Evolutionary conservation across 2,888 invertebrate genomes (phyloP).

Genomic region (Bugulina stolonifera): DNA sequence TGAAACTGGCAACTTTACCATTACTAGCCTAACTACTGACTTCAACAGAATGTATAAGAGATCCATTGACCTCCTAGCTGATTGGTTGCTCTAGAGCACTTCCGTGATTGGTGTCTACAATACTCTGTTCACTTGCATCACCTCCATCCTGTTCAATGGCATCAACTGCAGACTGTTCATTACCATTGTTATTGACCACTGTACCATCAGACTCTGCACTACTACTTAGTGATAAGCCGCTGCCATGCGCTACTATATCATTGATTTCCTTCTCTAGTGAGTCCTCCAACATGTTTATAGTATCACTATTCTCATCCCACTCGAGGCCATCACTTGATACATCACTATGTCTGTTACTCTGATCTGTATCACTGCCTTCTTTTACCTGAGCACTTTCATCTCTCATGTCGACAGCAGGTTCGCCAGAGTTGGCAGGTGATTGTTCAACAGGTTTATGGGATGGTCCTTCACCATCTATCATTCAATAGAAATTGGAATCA

Average conservation of each 20-base stretch:
- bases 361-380: neutral
- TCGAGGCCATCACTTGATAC: neutral
- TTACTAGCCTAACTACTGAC: too few relatives aligned
- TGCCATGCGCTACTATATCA: neutral
- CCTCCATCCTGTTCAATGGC: too few relatives aligned
- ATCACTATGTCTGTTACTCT: neutral
- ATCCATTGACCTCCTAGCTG: too few relatives aligned
- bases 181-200: neutral
- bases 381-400: neutral
- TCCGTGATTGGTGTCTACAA: too few relatives aligned
- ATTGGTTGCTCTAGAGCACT: too few relatives aligned
- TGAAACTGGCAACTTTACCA: too few relatives aligned
- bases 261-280: conserved; percentile 21
- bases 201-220: neutral
- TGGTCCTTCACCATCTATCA: too few relatives aligned
- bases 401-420: neutral
- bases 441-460: too few relatives aligned
- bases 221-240: neutral
- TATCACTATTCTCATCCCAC: neutral
- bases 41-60: too few relatives aligned
- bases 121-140: too few relatives aligned
- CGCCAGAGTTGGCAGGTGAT: too few relatives aligned
- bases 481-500: too few relatives aligned
- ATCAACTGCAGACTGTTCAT: neutral
- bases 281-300: neutral